Evolutionary conservation across 2,113 vertebrate genomes (phyloP).

Genomic region (Elaphurus davidianus): DNA sequence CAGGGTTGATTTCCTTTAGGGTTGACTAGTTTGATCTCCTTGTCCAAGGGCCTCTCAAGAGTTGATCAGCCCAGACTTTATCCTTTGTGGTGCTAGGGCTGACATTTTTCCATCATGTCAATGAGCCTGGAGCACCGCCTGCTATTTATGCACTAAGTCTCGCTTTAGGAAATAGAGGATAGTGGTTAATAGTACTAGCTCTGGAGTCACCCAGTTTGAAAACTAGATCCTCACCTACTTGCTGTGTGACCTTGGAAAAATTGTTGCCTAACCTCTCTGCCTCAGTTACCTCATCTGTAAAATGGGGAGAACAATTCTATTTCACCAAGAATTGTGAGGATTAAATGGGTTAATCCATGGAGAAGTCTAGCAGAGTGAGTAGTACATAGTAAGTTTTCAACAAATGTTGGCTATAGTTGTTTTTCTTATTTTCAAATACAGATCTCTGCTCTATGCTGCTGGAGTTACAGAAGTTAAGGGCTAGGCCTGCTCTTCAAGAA

Average conservation of each 20-base stretch:
- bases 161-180: not conserved
- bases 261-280: conserved; percentile 58
- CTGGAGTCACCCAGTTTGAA: not conserved
- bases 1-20: not conserved
- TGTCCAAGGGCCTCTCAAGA: not conserved
- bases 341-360: not conserved
- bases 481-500: not conserved
- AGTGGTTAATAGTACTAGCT: not conserved
- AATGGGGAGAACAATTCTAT: not conserved
- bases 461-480: not conserved
- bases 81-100: not conserved
- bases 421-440: not conserved
- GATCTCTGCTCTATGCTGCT: not conserved
- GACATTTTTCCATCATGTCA: not conserved
- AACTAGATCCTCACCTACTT: not conserved
- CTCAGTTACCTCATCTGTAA: conserved; percentile 40
- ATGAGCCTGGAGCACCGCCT: not conserved
- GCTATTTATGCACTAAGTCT: not conserved
- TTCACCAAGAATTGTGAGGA: not conserved
- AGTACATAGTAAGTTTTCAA: not conserved
- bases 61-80: not conserved
- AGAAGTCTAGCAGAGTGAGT: not conserved
- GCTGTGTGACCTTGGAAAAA: conserved; percentile 41
- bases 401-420: not conserved
- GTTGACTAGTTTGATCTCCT: not conserved